Evolutionary conservation across 1,140 invertebrate genomes (phyloP).

Genomic region (Calliphora vicina): DNA sequence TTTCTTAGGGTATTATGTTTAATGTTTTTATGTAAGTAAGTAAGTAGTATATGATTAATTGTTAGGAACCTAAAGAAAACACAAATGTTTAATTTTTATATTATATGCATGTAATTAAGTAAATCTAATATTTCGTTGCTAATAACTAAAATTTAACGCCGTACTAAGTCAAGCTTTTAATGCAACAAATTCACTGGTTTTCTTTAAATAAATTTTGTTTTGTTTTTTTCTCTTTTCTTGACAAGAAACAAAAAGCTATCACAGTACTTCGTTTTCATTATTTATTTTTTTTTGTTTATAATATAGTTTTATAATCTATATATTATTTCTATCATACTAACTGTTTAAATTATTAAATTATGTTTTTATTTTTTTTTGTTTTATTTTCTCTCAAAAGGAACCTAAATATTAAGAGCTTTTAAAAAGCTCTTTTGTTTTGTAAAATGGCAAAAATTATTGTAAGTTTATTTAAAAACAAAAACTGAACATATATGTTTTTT

Average conservation of each 20-base stretch:
- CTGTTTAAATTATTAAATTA: neutral
- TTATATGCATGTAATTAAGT: neutral
- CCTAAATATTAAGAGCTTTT: neutral
- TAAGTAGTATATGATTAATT: neutral
- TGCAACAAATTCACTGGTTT: neutral
- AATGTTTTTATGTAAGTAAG: no score
- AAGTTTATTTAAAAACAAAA: neutral
- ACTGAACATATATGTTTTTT: neutral
- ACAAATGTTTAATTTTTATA: slow-evolving; percentile 19
- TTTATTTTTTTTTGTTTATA: neutral
- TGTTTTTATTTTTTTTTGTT: neutral
- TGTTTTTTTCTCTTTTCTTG: neutral
- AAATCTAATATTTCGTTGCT: slow-evolving; percentile 1
- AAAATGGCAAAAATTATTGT: neutral
- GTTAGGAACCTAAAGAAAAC: slow-evolving; percentile 30
- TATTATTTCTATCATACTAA: neutral
- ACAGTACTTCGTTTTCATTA: slow-evolving; percentile 42
- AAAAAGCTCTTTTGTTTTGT: neutral
- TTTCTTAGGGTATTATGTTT: no score
- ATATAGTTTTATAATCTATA: neutral
- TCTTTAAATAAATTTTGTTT: neutral
- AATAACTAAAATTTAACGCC: slow-evolving; percentile 18
- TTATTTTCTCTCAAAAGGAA: neutral
- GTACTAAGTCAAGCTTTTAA: slow-evolving; percentile 32
- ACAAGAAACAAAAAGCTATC: slow-evolving; percentile 41